Evolutionary conservation across 2,888 invertebrate species (phyloP), one percentile per base, ranked within the genome.

Genomic region (Lysandra coridon): DNA sequence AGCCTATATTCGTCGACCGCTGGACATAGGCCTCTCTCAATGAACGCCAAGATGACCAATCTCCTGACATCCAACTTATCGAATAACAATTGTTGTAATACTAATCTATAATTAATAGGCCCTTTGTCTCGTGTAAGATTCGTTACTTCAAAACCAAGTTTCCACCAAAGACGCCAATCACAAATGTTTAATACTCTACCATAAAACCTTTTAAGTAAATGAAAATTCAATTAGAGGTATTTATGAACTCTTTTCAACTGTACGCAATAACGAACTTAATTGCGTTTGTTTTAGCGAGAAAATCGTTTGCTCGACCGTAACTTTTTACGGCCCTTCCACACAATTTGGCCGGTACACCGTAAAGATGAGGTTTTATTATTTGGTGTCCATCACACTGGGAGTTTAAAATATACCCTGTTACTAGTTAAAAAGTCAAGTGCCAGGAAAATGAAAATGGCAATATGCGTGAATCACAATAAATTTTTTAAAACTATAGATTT

Each of bases 231-330:
- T 74, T 44, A 74, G 10, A 44, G 74, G 74, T 44, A 40, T 73
- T 73, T 74, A 44, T 74, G 23, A 44, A 74, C n/a, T 74, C 12
- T 44, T 44, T 74, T 73, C 10, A 17, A 74, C 44, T n/a, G 74
- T 44, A 17, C 44, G 74, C 44, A 44, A 23, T 74, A 74, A 44
- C 12, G 44, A 74, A 74, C 74, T 23, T 44, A 74, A 74, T 74
- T 74, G 10, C 44, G n/a, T 74, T 74, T 74, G 44, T 74, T 74
- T 74, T 23, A 74, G 74, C 74, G 74, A 23, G 74, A 74, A 74
- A 44, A 74, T 74, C 74, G 44, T 44, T 74, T 74, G 74, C 23
- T 44, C 23, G 23, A 23, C 44, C 74, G 23, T 74, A 74, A 44
- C 44, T 10, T 74, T 74, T 74, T 44, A 74, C n/a, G 44, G 10